A percentile compares a stretch with the other conserved stretches of the same genome.
phyloP scores from a whole-genome alignment of 2,797 vertebrate genomes.

The Heterohyrax brucei region DNA sequence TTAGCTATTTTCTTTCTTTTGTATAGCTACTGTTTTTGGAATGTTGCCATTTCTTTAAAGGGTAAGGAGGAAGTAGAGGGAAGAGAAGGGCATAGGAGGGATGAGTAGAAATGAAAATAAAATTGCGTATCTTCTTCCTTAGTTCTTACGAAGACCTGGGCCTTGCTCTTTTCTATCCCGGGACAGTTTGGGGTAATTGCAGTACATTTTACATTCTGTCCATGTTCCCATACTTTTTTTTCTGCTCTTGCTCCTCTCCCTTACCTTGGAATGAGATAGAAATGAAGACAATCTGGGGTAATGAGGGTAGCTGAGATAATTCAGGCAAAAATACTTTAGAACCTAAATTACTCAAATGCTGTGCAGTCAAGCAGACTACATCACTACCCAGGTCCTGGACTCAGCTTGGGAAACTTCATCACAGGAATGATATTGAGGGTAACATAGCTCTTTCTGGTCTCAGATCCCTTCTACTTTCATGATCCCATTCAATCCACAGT shows the following conservation, averaged over 20 bases:
- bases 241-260: conserved; percentile 32
- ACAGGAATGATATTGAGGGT: neutral
- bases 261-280: conserved; percentile 53
- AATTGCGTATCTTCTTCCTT: conserved; percentile 13
- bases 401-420: neutral
- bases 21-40: conserved; percentile 54
- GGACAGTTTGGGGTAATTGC: neutral
- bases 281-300: conserved; percentile 58
- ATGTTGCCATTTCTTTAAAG: conserved; percentile 58
- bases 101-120: neutral
- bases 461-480: conserved; percentile 3
- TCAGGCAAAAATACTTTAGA: conserved; percentile 10
- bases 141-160: conserved; percentile 36
- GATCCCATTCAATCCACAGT: neutral
- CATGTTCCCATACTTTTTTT: neutral
- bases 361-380: neutral
- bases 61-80: conserved; percentile 35
- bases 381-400: neutral
- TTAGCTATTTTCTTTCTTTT: conserved; percentile 34
- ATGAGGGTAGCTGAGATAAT: neutral
- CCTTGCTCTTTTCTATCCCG: neutral
- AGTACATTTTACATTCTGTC: neutral
- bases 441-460: neutral
- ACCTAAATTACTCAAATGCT: conserved; percentile 21
- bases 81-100: neutral